A percentile compares a stretch with the other conserved stretches of the same genome.
phyloP scores from a whole-genome alignment of 2,113 vertebrate genomes.

The Eublepharis macularius region DNA sequence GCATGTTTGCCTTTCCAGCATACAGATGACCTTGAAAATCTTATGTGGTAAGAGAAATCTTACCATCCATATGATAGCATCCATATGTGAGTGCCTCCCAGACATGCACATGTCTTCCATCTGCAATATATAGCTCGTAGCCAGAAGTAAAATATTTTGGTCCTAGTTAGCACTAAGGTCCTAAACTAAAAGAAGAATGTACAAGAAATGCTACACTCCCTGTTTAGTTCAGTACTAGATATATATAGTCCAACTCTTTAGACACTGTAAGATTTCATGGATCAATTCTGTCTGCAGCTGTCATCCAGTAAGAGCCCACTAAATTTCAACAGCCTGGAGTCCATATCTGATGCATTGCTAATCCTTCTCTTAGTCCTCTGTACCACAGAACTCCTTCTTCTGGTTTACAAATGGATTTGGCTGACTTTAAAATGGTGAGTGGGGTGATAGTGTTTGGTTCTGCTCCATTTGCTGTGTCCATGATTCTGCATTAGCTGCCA shows the following conservation, averaged over 20 bases:
- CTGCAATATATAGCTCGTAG: too few species aligned
- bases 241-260: too few species aligned
- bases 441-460: not conserved
- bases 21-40: too few species aligned
- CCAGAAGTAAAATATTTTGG: too few species aligned
- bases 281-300: not conserved
- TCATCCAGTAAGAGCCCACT: not conserved
- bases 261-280: not conserved
- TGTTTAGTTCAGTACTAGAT: too few species aligned
- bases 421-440: not conserved
- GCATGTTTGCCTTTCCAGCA: too few species aligned
- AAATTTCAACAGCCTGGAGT: not conserved
- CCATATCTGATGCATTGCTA: not conserved
- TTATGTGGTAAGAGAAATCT: too few species aligned
- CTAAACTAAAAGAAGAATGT: not conserved
- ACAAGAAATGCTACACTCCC: not conserved
- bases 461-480: not conserved
- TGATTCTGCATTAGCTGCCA: not conserved
- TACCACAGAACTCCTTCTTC: not conserved
- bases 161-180: too few species aligned
- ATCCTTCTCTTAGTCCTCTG: not conserved
- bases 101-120: too few species aligned
- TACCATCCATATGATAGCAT: too few species aligned
- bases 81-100: too few species aligned
- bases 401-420: not conserved